Evolutionary conservation across 2,888 invertebrate genomes (phyloP).

Genomic region (Unio pictorum): DNA sequence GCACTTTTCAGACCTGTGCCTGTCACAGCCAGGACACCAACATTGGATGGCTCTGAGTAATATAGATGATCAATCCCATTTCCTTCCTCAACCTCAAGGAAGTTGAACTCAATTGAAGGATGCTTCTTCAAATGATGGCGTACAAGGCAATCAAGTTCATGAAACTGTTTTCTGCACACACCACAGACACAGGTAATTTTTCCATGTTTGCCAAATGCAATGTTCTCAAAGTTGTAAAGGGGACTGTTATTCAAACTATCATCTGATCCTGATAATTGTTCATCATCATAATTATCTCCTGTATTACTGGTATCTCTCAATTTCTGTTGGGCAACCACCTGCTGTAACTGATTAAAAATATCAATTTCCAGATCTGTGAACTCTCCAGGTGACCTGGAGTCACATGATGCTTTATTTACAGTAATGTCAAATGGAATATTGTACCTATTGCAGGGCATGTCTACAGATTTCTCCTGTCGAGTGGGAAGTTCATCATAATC

Average conservation of each 20-base stretch:
- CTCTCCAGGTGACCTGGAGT: too few relatives aligned
- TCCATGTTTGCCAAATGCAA: constrained; percentile 77
- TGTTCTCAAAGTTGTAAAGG: constrained; percentile 39
- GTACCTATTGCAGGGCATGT: constrained; percentile 47
- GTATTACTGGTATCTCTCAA: too few relatives aligned
- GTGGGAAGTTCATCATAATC: constrained; percentile 22
- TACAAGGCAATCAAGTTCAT: constrained; percentile 80
- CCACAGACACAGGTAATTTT: constrained; percentile 89
- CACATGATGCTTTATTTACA: too few relatives aligned
- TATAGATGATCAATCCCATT: constrained; percentile 53
- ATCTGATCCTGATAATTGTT: too few relatives aligned
- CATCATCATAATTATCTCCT: too few relatives aligned
- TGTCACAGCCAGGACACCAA: constrained; percentile 51
- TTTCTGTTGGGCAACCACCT: too few relatives aligned
- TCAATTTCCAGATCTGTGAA: too few relatives aligned
- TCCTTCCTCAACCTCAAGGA: constrained; percentile 67
- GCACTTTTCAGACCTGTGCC: constrained; percentile 48
- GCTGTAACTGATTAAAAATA: too few relatives aligned
- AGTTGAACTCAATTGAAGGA: constrained; percentile 87
- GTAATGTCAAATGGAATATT: constrained; percentile 49
- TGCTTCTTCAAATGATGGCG: constrained; percentile 87
- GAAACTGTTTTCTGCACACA: constrained; percentile 83
- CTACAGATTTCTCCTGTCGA: constrained; percentile 12
- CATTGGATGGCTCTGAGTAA: constrained; percentile 49
- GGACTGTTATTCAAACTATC: constrained; percentile 19